A percentile compares a stretch with the other conserved stretches of the same genome.
Evolutionary conservation across 2,797 vertebrate genomes (phyloP).

Genomic region (Centroberyx gerrardi): DNA sequence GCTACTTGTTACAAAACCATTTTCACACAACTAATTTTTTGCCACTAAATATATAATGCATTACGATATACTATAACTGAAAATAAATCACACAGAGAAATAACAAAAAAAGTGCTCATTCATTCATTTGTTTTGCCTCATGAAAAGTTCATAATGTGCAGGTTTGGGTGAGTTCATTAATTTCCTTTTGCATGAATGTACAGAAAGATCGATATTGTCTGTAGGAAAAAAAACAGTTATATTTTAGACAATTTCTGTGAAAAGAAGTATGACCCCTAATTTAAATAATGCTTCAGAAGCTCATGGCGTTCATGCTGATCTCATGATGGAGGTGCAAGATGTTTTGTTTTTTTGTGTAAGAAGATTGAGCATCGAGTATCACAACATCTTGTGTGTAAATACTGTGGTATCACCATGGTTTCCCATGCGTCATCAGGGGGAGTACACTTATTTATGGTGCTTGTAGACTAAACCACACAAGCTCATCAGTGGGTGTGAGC

Average conservation of each 20-base stretch:
- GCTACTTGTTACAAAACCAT: too few species aligned
- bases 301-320: background rate
- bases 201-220: background rate
- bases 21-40: too few species aligned
- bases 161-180: background rate
- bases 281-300: background rate
- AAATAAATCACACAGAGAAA: too few species aligned
- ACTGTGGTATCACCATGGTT: slow-evolving; percentile 2
- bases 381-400: background rate
- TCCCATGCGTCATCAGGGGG: slow-evolving; percentile 4
- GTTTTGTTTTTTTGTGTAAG: background rate
- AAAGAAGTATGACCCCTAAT: too few species aligned
- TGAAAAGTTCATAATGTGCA: too few species aligned
- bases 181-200: background rate
- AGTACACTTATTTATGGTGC: slow-evolving; percentile 4
- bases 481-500: slow-evolving; percentile 17
- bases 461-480: slow-evolving; percentile 12
- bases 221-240: too few species aligned
- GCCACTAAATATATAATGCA: too few species aligned
- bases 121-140: background rate
- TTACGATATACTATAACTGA: too few species aligned
- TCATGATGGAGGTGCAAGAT: background rate
- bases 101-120: too few species aligned
- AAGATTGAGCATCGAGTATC: background rate
- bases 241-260: too few species aligned